phyloP scores from a whole-genome alignment of 1,140 invertebrate genomes.

The Proctacanthus coquilletti region DNA sequence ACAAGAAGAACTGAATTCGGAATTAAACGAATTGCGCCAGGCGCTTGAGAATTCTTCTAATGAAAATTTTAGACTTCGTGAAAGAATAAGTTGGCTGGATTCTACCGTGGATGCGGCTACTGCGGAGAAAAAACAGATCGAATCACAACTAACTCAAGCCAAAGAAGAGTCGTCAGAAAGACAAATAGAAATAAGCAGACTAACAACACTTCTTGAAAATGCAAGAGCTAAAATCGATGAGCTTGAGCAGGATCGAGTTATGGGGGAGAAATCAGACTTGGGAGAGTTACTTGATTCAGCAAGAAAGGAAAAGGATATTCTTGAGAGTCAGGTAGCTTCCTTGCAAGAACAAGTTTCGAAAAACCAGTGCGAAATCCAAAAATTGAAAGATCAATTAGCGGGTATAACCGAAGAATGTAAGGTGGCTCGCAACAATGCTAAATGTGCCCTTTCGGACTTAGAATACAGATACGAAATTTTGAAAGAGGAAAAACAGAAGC shows the following conservation, averaged over 20 bases:
- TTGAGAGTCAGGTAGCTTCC: conserved; percentile 52
- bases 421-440: conserved; percentile 66
- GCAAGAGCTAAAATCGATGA: conserved; percentile 57
- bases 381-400: conserved; percentile 53
- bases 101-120: conserved; percentile 50
- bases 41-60: conserved; percentile 34
- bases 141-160: conserved; percentile 50
- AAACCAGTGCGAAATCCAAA: conserved; percentile 56
- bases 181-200: conserved; percentile 57
- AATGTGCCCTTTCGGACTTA: conserved; percentile 60
- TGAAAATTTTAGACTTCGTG: conserved; percentile 47
- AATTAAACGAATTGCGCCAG: conserved; percentile 40
- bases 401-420: conserved; percentile 64
- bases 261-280: conserved; percentile 45
- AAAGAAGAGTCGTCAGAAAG: conserved; percentile 46
- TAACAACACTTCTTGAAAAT: conserved; percentile 63
- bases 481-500: conserved; percentile 50
- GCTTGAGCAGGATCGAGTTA: conserved; percentile 39
- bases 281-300: conserved; percentile 56
- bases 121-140: conserved; percentile 52
- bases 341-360: conserved; percentile 62
- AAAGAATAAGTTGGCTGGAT: conserved; percentile 50
- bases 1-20: conserved; percentile 57
- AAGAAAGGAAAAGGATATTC: conserved; percentile 47
- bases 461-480: conserved; percentile 61